Evolutionary conservation across 2,113 vertebrate genomes (phyloP).

Genomic region (Anser cygnoides): DNA sequence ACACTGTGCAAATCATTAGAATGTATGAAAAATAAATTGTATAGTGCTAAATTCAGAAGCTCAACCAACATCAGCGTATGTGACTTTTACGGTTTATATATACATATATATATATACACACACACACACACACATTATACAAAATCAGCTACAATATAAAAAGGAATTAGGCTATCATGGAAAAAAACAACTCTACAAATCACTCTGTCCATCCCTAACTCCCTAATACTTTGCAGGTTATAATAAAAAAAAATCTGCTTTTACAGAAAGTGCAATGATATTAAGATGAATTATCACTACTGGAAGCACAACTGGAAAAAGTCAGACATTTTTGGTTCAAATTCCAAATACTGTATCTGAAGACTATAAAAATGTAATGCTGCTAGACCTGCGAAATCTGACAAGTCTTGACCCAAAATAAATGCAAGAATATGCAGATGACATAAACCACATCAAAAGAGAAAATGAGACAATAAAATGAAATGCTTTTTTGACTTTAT

Average conservation of each 20-base stretch:
- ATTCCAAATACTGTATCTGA: not conserved
- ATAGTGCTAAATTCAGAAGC: not conserved
- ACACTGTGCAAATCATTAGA: not conserved
- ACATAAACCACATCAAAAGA: not conserved
- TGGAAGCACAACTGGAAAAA: not conserved
- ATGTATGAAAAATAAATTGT: not conserved
- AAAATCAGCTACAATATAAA: not conserved
- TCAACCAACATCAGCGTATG: not conserved
- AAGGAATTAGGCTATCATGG: not conserved
- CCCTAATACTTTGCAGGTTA: not conserved
- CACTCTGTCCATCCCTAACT: not conserved
- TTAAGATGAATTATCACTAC: not conserved
- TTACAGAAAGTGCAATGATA: not conserved
- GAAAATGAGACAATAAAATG: not conserved
- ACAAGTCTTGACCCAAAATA: not conserved
- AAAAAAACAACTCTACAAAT: not conserved
- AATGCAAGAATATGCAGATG: not conserved
- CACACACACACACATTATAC: not conserved
- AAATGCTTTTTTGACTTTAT: not conserved
- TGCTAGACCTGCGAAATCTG: not conserved
- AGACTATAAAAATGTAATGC: not conserved
- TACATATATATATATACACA: no score
- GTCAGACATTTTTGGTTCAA: not conserved
- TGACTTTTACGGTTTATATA: not conserved
- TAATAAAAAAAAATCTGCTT: not conserved